These are phyloP conservation scores for Macropodus opercularis DNA, from an alignment of 2,797 vertebrate genomes.

Conservation along the genomic window DNA sequence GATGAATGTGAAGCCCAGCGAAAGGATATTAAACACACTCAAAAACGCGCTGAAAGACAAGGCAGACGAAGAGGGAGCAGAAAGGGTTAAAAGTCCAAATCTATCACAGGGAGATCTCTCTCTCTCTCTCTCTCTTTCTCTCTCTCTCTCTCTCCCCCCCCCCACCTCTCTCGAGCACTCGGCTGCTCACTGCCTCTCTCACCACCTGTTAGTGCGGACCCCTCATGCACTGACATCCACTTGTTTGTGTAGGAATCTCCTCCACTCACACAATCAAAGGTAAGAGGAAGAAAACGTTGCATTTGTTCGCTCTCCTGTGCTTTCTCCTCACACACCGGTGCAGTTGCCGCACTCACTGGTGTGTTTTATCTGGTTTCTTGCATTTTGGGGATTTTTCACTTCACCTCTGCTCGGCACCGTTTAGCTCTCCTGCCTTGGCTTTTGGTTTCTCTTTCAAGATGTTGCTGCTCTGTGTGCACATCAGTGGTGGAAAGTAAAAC, in stretches of 20 bases:
- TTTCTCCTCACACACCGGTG: not conserved
- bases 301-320: not conserved
- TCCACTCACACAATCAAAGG: conserved; percentile 69
- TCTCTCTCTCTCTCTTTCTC: conserved; percentile 23
- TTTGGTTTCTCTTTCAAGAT: not conserved
- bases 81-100: conserved; percentile 44
- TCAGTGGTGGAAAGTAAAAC: not conserved
- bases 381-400: not conserved
- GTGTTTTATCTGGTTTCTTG: too few relatives aligned
- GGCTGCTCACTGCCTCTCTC: conserved; percentile 53
- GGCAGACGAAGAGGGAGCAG: conserved; percentile 13
- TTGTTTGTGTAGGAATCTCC: conserved; percentile 76
- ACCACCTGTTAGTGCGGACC: conserved; percentile 79
- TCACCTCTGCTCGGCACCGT: not conserved
- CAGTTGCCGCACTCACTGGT: not conserved
- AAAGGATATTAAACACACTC: conserved; percentile 58
- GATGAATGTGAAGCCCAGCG: conserved; percentile 51
- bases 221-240: conserved; percentile 62
- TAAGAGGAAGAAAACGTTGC: conserved; percentile 35
- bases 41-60: conserved; percentile 3
- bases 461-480: not conserved
- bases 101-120: conserved; percentile 24
- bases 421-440: not conserved
- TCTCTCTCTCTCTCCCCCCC: conserved; percentile 2
- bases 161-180: conserved; percentile 40